Percentiles rank a stretch among this genome's conserved stretches.
Evolutionary conservation across 2,797 vertebrate species (phyloP).

Genomic region (Poecile montanus): DNA sequence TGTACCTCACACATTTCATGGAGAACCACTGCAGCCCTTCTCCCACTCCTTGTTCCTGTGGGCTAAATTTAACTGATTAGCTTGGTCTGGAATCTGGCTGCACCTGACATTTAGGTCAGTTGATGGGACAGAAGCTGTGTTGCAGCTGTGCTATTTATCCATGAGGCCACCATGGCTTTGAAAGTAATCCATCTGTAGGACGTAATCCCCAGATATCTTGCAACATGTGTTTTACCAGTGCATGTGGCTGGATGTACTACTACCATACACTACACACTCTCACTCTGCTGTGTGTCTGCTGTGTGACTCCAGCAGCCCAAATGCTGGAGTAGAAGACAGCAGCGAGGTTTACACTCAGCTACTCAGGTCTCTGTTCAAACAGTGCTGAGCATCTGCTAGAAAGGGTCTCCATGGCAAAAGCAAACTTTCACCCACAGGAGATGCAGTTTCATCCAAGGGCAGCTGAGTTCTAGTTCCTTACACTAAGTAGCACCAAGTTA

Average conservation of each 20-base stretch:
- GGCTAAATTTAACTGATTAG: neutral
- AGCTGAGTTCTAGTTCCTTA: neutral
- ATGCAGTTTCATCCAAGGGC: neutral
- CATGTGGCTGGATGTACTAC: neutral
- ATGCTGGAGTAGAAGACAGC: neutral
- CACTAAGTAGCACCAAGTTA: neutral
- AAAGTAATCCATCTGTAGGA: neutral
- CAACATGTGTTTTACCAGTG: neutral
- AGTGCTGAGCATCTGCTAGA: neutral
- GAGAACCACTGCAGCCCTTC: neutral
- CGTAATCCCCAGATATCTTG: neutral
- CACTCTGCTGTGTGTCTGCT: neutral
- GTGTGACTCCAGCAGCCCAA: neutral
- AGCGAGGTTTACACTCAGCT: neutral
- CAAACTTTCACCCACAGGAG: neutral
- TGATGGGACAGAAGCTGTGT: neutral
- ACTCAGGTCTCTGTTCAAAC: neutral
- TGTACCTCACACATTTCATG: neutral
- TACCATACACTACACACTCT: rapidly evolving
- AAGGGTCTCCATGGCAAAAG: neutral
- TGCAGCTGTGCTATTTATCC: neutral
- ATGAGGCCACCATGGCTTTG: neutral
- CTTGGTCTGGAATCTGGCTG: neutral
- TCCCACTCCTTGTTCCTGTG: neutral
- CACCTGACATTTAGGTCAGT: neutral